A percentile compares a stretch with the other conserved stretches of the same genome.
Evolutionary conservation across 2,113 vertebrate genomes (phyloP).

Genomic region (Alexandromys fortis): DNA sequence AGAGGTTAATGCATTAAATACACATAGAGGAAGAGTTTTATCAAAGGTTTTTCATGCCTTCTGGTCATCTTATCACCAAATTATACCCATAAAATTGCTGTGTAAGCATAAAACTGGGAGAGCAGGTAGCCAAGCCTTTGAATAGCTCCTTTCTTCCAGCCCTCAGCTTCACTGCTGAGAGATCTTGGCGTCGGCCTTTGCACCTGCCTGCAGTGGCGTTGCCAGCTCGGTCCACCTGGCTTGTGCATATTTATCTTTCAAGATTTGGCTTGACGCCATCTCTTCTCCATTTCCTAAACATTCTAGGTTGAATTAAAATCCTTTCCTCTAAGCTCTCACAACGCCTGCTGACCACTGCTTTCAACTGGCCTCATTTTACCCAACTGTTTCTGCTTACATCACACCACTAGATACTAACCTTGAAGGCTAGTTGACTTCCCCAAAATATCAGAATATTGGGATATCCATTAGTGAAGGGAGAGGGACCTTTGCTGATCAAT

Average conservation of each 20-base stretch:
- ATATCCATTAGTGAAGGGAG: background rate
- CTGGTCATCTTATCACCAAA: background rate
- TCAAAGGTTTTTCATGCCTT: background rate
- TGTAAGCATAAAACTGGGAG: background rate
- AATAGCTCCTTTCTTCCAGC: background rate
- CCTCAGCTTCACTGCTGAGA: background rate
- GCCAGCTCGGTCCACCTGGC: background rate
- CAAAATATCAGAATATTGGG: background rate
- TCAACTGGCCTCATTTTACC: background rate
- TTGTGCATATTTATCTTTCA: background rate
- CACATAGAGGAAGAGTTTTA: background rate
- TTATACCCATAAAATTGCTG: background rate
- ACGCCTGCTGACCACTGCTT: background rate
- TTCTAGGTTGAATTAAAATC: background rate
- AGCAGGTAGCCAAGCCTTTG: background rate
- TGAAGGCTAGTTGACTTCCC: background rate
- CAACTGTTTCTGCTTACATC: constrained; percentile 1
- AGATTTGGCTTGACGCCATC: background rate
- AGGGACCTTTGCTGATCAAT: background rate
- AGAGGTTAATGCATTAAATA: background rate
- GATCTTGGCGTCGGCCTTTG: background rate
- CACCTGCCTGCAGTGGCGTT: background rate
- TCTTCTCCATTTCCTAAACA: background rate
- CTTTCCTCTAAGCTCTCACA: background rate
- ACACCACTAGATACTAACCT: background rate